Conservation (phyloP, 2,797 vertebrate genomes). For the Epinephelus awoara region DNA sequence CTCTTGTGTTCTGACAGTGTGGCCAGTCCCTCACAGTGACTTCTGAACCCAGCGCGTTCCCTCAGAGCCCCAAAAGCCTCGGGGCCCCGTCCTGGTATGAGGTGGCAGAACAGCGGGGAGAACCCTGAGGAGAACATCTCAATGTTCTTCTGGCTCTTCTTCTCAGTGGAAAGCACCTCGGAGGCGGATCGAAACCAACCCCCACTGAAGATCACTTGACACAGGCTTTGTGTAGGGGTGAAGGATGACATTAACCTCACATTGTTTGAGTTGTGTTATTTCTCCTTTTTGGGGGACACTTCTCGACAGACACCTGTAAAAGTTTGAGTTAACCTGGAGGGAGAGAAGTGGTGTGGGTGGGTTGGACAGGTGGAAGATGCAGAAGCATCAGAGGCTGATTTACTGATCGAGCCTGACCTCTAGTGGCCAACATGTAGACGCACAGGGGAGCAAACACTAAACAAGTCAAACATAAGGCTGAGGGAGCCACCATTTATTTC, state of each 20-base stretch:
- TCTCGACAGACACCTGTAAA: background rate
- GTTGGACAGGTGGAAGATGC: conserved; percentile 7
- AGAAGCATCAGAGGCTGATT: background rate
- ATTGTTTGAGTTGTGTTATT: conserved; percentile 15
- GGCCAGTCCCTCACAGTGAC: conserved; percentile 75
- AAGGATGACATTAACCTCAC: conserved; percentile 22
- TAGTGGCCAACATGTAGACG: conserved; percentile 54
- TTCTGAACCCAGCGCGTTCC: conserved; percentile 70
- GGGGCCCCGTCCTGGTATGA: conserved; percentile 69
- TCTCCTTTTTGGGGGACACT: too few species aligned
- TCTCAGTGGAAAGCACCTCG: conserved; percentile 76
- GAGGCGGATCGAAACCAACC: conserved; percentile 75
- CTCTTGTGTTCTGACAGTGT: conserved; percentile 74
- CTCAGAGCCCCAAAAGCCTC: conserved; percentile 66
- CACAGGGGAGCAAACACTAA: conserved; percentile 12
- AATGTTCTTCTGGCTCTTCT: conserved; percentile 63
- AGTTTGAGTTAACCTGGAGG: conserved; percentile 20
- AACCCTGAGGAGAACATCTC: conserved; percentile 72
- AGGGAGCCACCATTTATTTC: background rate
- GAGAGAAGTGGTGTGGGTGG: background rate
- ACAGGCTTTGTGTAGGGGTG: conserved; percentile 45
- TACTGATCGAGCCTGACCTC: conserved; percentile 69
- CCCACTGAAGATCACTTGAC: conserved; percentile 51
- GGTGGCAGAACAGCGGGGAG: conserved; percentile 74
- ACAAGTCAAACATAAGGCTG: background rate